Conservation (phyloP, 2,113 vertebrate genomes). For the Nettapus auritus region DNA sequence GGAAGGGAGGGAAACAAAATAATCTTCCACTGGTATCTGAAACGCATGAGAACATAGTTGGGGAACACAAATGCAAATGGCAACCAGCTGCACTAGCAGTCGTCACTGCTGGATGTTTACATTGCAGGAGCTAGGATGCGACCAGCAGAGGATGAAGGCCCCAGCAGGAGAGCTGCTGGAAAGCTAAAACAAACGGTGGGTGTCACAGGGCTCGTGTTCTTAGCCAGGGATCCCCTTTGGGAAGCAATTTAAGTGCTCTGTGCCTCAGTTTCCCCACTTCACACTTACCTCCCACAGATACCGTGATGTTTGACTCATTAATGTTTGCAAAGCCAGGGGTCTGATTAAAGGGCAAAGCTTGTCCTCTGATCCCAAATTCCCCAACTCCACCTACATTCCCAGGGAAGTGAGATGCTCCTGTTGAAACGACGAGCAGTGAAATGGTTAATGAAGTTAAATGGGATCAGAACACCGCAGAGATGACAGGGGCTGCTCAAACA, state of each 20-base stretch:
- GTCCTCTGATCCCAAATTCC: not conserved
- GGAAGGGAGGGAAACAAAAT: constrained; percentile 23
- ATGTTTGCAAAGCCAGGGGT: constrained; percentile 7
- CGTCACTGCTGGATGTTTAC: not conserved
- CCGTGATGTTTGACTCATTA: not conserved
- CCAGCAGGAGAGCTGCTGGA: not conserved
- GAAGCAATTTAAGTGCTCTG: not conserved
- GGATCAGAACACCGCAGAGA: not conserved
- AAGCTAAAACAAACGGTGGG: not conserved
- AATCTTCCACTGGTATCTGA: not conserved
- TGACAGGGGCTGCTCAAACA: not conserved
- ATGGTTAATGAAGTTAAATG: not conserved
- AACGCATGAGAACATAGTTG: not conserved
- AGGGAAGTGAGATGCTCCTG: not conserved
- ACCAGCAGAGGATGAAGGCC: not conserved
- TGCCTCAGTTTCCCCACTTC: constrained; percentile 25
- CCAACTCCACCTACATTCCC: not conserved
- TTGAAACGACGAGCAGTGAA: not conserved
- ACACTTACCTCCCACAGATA: not conserved
- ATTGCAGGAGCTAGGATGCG: not conserved
- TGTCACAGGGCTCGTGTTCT: not conserved
- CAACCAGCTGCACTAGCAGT: not conserved
- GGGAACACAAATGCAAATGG: not conserved
- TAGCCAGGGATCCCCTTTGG: not conserved
- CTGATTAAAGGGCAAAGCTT: constrained; percentile 13